Percentiles rank a stretch among this genome's conserved stretches.
Evolutionary conservation across 2,888 invertebrate genomes (phyloP).

Genomic region (Selenia dentaria): DNA sequence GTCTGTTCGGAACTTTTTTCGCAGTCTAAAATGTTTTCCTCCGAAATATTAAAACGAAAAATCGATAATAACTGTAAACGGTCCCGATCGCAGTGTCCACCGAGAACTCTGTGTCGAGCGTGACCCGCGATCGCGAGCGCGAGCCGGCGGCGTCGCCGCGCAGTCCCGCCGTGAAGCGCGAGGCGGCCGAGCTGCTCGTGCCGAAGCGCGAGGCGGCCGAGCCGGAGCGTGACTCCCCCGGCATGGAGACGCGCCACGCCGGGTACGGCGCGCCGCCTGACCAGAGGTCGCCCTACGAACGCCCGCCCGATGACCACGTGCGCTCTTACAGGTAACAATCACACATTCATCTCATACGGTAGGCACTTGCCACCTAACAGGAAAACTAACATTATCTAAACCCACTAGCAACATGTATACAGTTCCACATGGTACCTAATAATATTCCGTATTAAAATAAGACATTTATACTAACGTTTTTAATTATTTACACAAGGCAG

Average conservation of each 20-base stretch:
- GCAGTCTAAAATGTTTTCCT: no score
- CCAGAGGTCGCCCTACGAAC: constrained; percentile 88
- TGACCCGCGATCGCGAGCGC: constrained; percentile 29
- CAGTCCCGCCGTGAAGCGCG: constrained; percentile 76
- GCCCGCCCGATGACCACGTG: constrained; percentile 86
- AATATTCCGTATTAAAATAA: no score
- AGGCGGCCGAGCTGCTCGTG: constrained; percentile 84
- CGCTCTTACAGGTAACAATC: constrained; percentile 79
- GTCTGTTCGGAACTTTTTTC: no score
- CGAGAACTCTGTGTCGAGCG: constrained; percentile 27
- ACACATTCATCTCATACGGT: no score
- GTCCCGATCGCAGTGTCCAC: constrained; percentile 37
- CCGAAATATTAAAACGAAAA: neutral
- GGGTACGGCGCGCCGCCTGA: constrained; percentile 88
- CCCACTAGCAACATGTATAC: no score
- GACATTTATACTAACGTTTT: no score
- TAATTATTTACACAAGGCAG: no score
- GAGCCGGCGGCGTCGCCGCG: constrained; percentile 62
- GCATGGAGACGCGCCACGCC: constrained; percentile 88
- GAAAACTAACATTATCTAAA: no score
- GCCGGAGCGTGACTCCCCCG: constrained; percentile 89
- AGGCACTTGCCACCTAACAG: no score
- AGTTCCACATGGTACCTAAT: no score
- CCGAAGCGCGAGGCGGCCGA: constrained; percentile 88
- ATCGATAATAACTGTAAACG: no score